These are phyloP conservation scores for Chouioia cunea DNA, from an alignment of 2,888 invertebrate genomes.

Conservation along the genomic window DNA sequence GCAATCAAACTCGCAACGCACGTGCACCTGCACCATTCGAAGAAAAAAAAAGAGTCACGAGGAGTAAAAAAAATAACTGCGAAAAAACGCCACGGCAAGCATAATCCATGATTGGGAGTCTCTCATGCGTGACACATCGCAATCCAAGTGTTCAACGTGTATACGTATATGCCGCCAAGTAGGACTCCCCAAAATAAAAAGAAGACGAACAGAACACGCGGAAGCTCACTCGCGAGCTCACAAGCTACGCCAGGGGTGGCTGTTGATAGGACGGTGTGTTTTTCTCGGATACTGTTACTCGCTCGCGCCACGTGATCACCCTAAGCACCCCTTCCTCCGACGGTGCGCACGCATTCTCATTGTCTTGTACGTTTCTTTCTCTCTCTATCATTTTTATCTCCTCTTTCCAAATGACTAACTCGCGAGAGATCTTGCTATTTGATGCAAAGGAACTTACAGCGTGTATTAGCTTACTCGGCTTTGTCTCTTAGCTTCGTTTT, in stretches of 20 bases:
- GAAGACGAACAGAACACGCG: not conserved
- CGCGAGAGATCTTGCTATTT: conserved; percentile 37
- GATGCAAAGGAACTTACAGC: conserved; percentile 9
- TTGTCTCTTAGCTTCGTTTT: not conserved
- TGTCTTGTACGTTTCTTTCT: conserved; percentile 1
- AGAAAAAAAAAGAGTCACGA: too few relatives aligned
- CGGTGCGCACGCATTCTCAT: not conserved
- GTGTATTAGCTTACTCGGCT: too few relatives aligned
- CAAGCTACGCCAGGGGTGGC: conserved; percentile 14
- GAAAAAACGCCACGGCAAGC: conserved; percentile 7
- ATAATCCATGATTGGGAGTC: conserved; percentile 5
- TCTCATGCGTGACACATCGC: conserved; percentile 27
- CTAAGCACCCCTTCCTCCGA: not conserved
- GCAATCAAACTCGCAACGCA: too few relatives aligned
- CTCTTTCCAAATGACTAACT: not conserved
- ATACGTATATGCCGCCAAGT: not conserved
- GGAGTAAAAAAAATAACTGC: too few relatives aligned
- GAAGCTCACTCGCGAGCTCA: conserved; percentile 3
- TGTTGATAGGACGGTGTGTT: conserved; percentile 16
- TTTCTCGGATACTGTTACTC: conserved; percentile 32
- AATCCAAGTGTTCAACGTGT: conserved; percentile 4
- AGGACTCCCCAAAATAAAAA: not conserved
- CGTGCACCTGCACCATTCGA: too few relatives aligned
- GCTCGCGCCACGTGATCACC: conserved; percentile 11
- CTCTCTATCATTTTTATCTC: conserved; percentile 5